phyloP scores from a whole-genome alignment of 2,888 invertebrate genomes.

The Nebria brevicollis region DNA sequence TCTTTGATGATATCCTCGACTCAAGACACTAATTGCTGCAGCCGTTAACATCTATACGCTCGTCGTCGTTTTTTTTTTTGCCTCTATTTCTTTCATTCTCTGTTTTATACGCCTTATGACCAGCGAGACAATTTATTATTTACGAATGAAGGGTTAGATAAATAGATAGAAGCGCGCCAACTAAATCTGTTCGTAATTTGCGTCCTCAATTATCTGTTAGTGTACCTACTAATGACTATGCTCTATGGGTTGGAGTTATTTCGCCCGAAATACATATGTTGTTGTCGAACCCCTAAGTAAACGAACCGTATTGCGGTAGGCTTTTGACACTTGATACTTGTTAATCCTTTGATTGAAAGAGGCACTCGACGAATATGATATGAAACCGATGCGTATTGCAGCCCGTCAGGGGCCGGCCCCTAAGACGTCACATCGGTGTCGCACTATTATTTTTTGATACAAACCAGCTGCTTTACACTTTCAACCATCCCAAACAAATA shows the following conservation, averaged over 20 bases:
- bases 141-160: background rate
- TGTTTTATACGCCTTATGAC: slow-evolving; percentile 38
- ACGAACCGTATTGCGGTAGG: background rate
- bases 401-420: background rate
- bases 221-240: no score
- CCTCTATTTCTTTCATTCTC: background rate
- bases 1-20: slow-evolving; percentile 60
- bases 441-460: background rate
- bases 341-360: slow-evolving; percentile 24
- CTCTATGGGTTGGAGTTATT: no score
- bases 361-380: slow-evolving; percentile 24
- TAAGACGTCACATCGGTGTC: background rate
- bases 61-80: slow-evolving; percentile 58
- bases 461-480: background rate
- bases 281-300: background rate
- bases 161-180: background rate
- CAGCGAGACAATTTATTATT: slow-evolving; percentile 36
- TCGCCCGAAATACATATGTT: no score
- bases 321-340: slow-evolving; percentile 18
- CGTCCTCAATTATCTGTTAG: background rate
- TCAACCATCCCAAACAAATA: no score
- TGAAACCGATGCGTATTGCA: slow-evolving; percentile 3
- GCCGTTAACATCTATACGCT: slow-evolving; percentile 54
- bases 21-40: background rate
- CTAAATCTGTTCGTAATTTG: slow-evolving; percentile 13